Conservation (phyloP, 2,113 vertebrate species). For the Hypanus sabinus region DNA sequence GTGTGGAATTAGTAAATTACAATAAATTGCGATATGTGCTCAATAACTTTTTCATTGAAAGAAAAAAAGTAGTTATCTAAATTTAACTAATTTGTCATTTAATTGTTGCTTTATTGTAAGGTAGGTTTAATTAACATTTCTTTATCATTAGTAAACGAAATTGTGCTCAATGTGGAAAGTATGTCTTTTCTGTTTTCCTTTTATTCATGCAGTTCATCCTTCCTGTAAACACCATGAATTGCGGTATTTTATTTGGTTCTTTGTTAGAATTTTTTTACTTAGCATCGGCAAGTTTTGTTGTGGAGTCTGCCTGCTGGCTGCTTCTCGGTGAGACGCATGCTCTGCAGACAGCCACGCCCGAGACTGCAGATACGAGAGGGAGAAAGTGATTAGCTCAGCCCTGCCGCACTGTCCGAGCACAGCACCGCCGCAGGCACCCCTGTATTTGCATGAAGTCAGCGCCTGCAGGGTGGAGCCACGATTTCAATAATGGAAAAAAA, state of each 20-base stretch:
- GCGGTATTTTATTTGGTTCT: background rate
- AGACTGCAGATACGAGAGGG: conserved; percentile 15
- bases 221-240: background rate
- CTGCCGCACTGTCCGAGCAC: conserved; percentile 17
- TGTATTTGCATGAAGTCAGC: background rate
- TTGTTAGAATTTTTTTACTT: background rate
- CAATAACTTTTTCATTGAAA: background rate
- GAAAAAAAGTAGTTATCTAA: no score
- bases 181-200: background rate
- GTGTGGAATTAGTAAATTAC: background rate
- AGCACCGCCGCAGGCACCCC: background rate
- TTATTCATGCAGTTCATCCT: background rate
- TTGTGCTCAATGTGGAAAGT: background rate
- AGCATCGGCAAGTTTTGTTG: background rate
- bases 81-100: no score
- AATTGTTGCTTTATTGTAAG: no score
- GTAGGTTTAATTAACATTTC: background rate
- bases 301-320: background rate
- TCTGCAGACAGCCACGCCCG: conserved; percentile 33
- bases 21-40: background rate
- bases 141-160: background rate
- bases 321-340: background rate
- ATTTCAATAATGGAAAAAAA: background rate
- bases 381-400: conserved; percentile 30
- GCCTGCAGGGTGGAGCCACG: background rate